Base-by-base conservation (phyloP, 2,113 vertebrate species). In the Scortum barcoo region DNA sequence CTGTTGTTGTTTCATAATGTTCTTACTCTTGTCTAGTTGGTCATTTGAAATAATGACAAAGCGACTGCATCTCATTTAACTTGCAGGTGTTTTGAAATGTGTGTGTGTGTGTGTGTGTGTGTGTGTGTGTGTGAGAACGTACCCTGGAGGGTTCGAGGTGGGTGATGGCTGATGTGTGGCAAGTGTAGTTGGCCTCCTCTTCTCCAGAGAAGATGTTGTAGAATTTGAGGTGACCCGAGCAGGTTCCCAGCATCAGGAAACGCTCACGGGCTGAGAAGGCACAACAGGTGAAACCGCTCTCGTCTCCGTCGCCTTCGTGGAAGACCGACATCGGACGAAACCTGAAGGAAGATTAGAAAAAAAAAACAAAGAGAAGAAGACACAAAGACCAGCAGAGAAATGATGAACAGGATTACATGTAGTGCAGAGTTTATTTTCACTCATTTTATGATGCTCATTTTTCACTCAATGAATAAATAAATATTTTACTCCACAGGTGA, bases 251-350 rank as follows among this genome's bases (percentile, higher is more conserved):
- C 97, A 99, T 98, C 70, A 99, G 89, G 93, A 99, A 98, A 6
- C 97, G 95, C 89, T 99, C 97, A 16, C 96, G 95, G 5, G 98
- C 97, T 0, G 97, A 99, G 88, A 99, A 99, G 0, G 97, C 97
- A 5, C 98, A 99, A 72, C 98, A 99, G 53, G 97, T 98, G 88
- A 99, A 99, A 22, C 97, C 95, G 82, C 97, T 98, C 90, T 98
- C 97, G 65, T 98, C 97, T 72, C 97, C 97, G 61, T 97, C 97
- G 44, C 96, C 96, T 92, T 98, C 97, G 72, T 97, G 96, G 93
- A 99, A 98, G 80, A 98, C 96, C 13, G 97, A 97, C 93, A 98
- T 97, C 0, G 97, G 97, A 72, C 98, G 97, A 89, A 99, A 99
- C 93, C 98, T 99, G 2, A 19, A 48, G 0, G 3, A 5, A 38